Percentiles rank a stretch among this genome's conserved stretches.
These are phyloP conservation scores for Ptilorrhoa leucosticta DNA, from an alignment of 2,113 vertebrate genomes.

Conservation along the genomic window DNA sequence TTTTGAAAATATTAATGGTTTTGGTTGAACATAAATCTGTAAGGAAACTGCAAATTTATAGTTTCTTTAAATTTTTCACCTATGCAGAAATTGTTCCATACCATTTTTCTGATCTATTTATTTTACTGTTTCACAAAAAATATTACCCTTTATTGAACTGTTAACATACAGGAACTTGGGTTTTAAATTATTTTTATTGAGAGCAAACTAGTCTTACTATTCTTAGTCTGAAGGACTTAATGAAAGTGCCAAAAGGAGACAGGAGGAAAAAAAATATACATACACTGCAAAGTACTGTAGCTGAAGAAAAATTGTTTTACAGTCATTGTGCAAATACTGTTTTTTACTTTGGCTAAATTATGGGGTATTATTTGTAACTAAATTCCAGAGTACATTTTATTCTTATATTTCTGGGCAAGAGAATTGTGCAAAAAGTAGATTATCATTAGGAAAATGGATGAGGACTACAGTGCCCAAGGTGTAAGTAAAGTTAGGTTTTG, in stretches of 20 bases:
- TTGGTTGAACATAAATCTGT: not conserved
- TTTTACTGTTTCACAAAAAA: not conserved
- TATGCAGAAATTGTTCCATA: not conserved
- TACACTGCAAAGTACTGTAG: not conserved
- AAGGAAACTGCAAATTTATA: not conserved
- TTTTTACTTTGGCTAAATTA: not conserved
- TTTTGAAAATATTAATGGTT: not conserved
- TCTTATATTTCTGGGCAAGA: not conserved
- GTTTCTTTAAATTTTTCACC: not conserved
- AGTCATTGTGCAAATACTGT: fast-evolving
- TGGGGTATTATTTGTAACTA: not conserved
- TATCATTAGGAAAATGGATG: not conserved
- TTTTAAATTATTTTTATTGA: not conserved
- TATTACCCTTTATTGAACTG: not conserved
- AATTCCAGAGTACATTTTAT: not conserved
- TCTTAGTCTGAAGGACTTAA: not conserved
- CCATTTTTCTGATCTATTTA: not conserved
- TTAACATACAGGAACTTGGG: not conserved
- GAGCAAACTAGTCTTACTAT: not conserved
- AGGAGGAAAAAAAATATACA: not conserved
- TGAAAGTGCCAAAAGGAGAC: not conserved
- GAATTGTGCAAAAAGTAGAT: not conserved
- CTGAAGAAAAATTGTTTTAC: not conserved
- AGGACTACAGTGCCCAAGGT: not conserved
- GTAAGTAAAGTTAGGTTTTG: not conserved